A percentile compares a stretch with the other conserved stretches of the same genome.
Conservation (phyloP, 2,797 vertebrate genomes). For the Naso thynnoides region DNA sequence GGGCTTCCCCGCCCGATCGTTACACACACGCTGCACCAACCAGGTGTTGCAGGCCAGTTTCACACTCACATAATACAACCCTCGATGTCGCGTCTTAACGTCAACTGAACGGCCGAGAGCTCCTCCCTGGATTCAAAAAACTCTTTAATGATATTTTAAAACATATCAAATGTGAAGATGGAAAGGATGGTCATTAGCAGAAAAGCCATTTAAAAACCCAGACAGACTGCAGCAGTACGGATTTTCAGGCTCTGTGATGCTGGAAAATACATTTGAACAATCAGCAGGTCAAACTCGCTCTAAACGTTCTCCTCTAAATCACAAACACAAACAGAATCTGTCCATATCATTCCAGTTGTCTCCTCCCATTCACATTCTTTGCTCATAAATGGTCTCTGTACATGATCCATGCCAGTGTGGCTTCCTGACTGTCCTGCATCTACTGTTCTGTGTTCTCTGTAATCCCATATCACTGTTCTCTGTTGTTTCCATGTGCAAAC, state of each 20-base stretch:
- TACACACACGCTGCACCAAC: neutral
- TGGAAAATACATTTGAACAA: neutral
- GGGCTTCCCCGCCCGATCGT: neutral
- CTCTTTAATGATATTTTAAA: no score
- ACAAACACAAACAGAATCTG: neutral
- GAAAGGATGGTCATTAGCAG: no score
- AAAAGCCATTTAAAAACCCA: no score
- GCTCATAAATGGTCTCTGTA: neutral
- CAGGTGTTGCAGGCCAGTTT: neutral
- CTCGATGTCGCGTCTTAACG: neutral
- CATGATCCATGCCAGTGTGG: neutral
- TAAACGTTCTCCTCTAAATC: neutral
- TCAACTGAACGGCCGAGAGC: neutral
- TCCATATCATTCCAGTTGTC: neutral
- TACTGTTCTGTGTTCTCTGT: slow-evolving; percentile 48
- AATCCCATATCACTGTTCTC: slow-evolving; percentile 45
- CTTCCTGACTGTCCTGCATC: slow-evolving; percentile 25
- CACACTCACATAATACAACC: neutral
- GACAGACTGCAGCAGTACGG: no score
- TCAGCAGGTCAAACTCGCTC: no score
- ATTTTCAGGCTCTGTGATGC: no score
- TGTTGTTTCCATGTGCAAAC: slow-evolving; percentile 20
- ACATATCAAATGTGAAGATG: no score
- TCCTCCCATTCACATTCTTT: no score
- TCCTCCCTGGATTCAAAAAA: neutral